Conservation (phyloP, 2,797 vertebrate species). For the Aplochiton taeniatus region DNA sequence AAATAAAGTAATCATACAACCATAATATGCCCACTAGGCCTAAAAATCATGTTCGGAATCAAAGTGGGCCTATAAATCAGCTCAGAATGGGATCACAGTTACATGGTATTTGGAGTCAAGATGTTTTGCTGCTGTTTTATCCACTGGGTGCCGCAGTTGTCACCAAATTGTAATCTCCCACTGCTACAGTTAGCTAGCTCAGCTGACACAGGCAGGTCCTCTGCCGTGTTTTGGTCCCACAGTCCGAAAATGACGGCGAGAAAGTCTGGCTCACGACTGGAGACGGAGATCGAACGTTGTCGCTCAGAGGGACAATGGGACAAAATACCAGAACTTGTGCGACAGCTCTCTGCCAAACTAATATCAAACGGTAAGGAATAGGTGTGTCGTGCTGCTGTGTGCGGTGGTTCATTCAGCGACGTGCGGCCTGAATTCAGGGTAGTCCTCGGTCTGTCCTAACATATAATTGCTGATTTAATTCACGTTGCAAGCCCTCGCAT, state of each 20-base stretch:
- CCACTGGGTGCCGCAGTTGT: no score
- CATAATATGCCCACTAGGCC: no score
- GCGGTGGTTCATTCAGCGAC: conserved; percentile 30
- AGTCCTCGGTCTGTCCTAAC: conserved; percentile 65
- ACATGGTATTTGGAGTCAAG: no score
- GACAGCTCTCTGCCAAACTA: conserved; percentile 91
- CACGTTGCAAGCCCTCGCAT: no score
- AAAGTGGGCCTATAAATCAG: no score
- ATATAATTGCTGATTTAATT: neutral
- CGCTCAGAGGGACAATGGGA: conserved; percentile 93
- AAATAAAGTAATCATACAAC: no score
- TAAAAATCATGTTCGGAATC: no score
- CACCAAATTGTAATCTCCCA: no score
- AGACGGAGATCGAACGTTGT: conserved; percentile 92
- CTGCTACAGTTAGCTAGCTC: no score
- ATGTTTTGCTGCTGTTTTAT: no score
- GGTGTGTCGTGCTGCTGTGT: neutral
- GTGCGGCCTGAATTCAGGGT: conserved; percentile 44
- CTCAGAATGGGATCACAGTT: no score
- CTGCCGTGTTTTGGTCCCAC: conserved; percentile 53
- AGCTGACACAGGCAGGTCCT: no score
- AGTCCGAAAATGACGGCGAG: conserved; percentile 84
- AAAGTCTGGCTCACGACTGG: conserved; percentile 92
- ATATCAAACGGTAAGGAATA: conserved; percentile 87
- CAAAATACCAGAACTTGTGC: conserved; percentile 89